Base-by-base conservation (phyloP, 2,888 invertebrate species). In the Mechanitis messenoides region DNA sequence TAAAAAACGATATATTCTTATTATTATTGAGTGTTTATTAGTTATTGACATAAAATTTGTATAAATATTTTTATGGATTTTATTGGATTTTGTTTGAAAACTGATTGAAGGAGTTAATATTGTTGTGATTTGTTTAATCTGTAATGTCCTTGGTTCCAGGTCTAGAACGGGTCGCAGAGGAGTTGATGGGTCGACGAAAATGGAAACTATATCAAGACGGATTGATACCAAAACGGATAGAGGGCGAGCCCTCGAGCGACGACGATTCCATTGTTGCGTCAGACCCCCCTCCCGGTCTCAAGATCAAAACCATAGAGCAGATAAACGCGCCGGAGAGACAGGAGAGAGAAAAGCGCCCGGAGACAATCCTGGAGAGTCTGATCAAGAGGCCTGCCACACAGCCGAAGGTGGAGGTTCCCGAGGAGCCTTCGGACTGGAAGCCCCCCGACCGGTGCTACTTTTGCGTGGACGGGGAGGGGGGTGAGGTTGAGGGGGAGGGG, bases 111-210 rank as follows among this genome's bases (percentile, higher is more conserved):
- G 5, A 3, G 11, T 45, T n/a, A n/a, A 3, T 45, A 9, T 47
- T 47, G 2, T 3, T 59, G 11, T 7, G 5, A 2, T 11, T 9
- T 53, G 12, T 11, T 33, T 31, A 57, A 55, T 3, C 11, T 12
- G 9, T 11, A 33, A 0, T 28, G 31, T 53, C 55, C 54, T 59
- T 68, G 56, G 63, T 84, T 92, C 61, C 90, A 96, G 96, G 96
- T 94, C 93, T 96, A 95, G 96, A 96, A 95, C 94, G 96, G 92
- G 95, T 96, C 92, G 96, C 96, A 93, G 96, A 96, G 93, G 96
- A 96, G 95, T 95, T 96, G 94, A 96, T 96, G 96, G 96, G 96
- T 93, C 95, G 95, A 92, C 94, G 96, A 94, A 96, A 95, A 96
- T 96, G 96, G 96, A 95, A 95, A 93, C 93, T 95, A 92, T 96